Conservation (phyloP, 2,113 vertebrate species). For the Phrynocephalus versicolor region DNA sequence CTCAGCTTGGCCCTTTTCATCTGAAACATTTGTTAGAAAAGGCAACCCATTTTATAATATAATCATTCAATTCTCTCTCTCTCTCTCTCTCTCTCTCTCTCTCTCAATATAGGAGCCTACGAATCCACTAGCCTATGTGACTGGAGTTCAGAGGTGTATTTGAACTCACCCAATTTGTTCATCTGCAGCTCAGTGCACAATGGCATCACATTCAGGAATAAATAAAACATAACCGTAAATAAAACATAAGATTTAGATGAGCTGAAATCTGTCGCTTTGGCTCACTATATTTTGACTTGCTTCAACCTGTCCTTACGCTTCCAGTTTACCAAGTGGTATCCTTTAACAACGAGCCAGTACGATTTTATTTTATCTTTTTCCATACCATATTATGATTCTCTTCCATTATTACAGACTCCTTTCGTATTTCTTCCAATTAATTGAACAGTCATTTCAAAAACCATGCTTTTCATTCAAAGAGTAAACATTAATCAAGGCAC, state of each 20-base stretch:
- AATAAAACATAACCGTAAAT: slow-evolving; percentile 55
- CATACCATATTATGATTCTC: neutral
- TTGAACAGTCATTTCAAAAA: too few relatives aligned
- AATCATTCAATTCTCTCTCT: neutral
- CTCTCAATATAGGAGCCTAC: neutral
- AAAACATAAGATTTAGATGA: slow-evolving; percentile 35
- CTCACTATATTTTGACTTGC: neutral
- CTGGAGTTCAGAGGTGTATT: slow-evolving; percentile 24
- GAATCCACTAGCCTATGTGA: neutral
- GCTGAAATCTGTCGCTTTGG: neutral
- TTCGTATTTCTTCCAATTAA: too few relatives aligned
- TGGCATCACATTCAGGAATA: slow-evolving; percentile 22
- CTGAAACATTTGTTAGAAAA: too few relatives aligned
- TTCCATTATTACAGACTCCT: neutral
- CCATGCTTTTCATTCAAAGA: too few relatives aligned
- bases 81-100: neutral
- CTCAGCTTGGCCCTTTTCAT: too few relatives aligned
- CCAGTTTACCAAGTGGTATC: neutral
- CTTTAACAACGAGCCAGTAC: neutral
- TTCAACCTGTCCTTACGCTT: fast-evolving
- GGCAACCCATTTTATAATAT: neutral
- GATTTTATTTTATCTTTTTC: too few relatives aligned
- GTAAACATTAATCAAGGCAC: too few relatives aligned
- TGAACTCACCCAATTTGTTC: slow-evolving; percentile 28
- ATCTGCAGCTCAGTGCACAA: slow-evolving; percentile 40